Evolutionary conservation across 2,797 vertebrate species (phyloP).

Genomic region (Hozukius guyotensis): DNA sequence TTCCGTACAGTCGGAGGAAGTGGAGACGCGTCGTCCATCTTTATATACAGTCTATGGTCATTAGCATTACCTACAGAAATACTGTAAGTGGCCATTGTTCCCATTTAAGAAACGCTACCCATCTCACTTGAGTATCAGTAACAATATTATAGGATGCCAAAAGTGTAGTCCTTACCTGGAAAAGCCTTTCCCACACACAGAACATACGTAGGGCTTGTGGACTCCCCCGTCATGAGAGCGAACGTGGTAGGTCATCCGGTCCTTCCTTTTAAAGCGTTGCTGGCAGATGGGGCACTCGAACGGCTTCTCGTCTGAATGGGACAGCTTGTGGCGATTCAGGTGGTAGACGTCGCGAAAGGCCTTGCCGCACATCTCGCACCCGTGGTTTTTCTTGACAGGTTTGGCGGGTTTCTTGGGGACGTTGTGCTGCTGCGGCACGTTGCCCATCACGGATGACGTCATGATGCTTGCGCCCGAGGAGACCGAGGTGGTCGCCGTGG

Average conservation of each 20-base stretch:
- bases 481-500: conserved; percentile 94
- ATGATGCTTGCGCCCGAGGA: conserved; percentile 86
- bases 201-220: conserved; percentile 98
- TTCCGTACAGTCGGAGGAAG: too few relatives aligned
- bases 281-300: conserved; percentile 99
- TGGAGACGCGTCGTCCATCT: too few relatives aligned
- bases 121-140: background rate
- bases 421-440: conserved; percentile 77
- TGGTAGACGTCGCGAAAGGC: conserved; percentile 99
- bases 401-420: conserved; percentile 94
- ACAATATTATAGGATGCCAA: background rate
- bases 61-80: background rate
- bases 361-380: conserved; percentile 99
- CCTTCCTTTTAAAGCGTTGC: conserved; percentile 99
- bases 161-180: conserved; percentile 88
- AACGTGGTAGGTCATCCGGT: conserved; percentile 99
- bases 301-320: conserved; percentile 98
- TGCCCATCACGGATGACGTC: conserved; percentile 78
- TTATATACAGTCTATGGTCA: background rate
- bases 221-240: conserved; percentile 98
- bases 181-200: conserved; percentile 99
- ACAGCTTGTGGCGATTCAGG: conserved; percentile 98
- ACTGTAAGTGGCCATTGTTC: background rate
- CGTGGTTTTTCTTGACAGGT: conserved; percentile 98
- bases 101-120: background rate